Evolutionary conservation across 2,888 invertebrate species (phyloP), one percentile per base, ranked within the genome.

Genomic region (Automeris io): DNA sequence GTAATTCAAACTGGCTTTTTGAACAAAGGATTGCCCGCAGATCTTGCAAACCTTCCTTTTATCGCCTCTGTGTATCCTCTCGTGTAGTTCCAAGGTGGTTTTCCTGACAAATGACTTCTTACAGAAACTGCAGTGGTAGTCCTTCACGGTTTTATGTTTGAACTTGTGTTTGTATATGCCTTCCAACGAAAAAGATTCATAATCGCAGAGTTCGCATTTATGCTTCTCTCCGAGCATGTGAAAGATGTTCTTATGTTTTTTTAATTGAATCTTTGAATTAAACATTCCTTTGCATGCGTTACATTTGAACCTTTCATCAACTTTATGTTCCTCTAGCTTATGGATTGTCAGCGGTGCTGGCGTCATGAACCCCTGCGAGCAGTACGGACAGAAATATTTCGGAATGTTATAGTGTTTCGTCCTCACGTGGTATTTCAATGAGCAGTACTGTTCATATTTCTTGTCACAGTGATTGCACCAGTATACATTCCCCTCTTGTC

Each of bases 1-100:
- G 44, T 80, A 83, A 43, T 83, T 83, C 41, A 81, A 47, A 41
- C 83, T 83, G 0, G 83, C 78, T 45, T 83, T 83, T 45, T 85
- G 82, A 0, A 82, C 82, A 40, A 85, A 87, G 23, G 81, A 78
- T 40, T 85, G 77, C 0, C 78, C 70, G 34, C 85, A 85, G 0
- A 65, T 62, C 1, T 43, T 48, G 41, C 85, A 85, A 0, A 77
- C 67, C 38, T 82, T 79, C 44, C 72, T 53, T 24, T 70, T 57
- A 19, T 83, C 85, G 0, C 76, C 82, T 0, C 80, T 83, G 19
- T 86, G 85, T 1, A 83, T 82, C 41, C 69, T 52, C 45, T 81
- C 82, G 7, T 85, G 86, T 0, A 73, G 39, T 18, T 55, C 62
- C 44, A 79, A 35, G 0, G 71, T 79, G 0, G 72, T 55, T 42